Evolutionary conservation across 2,888 invertebrate genomes (phyloP).

Genomic region (Lissocephala sabroskyi): DNA sequence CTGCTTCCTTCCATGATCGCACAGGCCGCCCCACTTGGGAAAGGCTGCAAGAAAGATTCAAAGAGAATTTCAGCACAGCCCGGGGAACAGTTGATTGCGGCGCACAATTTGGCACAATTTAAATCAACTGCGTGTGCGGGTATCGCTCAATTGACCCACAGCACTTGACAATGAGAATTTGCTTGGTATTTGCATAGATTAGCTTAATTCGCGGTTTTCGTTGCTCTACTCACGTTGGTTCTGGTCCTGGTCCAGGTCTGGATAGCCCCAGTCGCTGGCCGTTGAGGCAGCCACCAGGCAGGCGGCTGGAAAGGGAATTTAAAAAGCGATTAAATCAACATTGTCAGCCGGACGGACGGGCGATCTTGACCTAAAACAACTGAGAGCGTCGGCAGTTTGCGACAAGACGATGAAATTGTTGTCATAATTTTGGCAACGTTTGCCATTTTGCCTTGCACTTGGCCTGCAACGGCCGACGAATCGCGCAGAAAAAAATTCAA

Average conservation of each 20-base stretch:
- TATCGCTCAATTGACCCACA: constrained; percentile 1
- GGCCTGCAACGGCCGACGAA: not conserved
- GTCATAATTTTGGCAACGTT: constrained; percentile 22
- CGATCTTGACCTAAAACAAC: too few species aligned
- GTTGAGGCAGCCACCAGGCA: constrained; percentile 27
- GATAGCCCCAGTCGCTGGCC: constrained; percentile 64
- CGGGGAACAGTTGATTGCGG: not conserved
- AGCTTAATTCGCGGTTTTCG: constrained; percentile 46
- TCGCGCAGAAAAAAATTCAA: not conserved
- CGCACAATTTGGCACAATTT: constrained; percentile 60
- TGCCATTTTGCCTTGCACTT: constrained; percentile 16
- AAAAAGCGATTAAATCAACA: constrained; percentile 11
- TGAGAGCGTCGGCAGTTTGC: too few species aligned
- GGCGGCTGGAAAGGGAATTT: constrained; percentile 40
- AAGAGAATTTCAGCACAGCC: not conserved
- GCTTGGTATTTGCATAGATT: constrained; percentile 36
- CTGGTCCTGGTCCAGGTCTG: constrained; percentile 62
- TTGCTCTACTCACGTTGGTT: constrained; percentile 55
- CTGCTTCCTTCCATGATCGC: constrained; percentile 77
- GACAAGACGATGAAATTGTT: too few species aligned
- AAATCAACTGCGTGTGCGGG: constrained; percentile 39
- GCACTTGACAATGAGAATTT: constrained; percentile 32
- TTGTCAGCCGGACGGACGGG: too few species aligned
- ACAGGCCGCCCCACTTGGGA: constrained; percentile 78
- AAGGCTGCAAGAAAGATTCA: constrained; percentile 53